Percentiles rank a stretch among this genome's conserved stretches.
Conservation (phyloP, 1,140 invertebrate genomes). For the Helicorthomorpha holstii region DNA sequence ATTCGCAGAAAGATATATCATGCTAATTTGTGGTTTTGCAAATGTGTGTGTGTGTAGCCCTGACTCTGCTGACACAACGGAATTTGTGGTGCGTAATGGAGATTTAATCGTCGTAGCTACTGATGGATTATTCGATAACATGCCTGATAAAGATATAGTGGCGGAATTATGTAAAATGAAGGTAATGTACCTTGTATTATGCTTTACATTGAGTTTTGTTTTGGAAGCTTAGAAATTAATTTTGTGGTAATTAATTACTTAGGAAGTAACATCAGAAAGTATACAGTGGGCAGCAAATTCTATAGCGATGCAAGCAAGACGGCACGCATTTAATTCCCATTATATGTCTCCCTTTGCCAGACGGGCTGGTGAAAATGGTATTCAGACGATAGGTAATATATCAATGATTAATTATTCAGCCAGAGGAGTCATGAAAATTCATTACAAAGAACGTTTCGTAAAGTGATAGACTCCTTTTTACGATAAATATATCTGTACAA, state of each 20-base stretch:
- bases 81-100: constrained; percentile 80
- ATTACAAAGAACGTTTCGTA: too few species aligned
- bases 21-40: too few species aligned
- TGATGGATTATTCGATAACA: constrained; percentile 95
- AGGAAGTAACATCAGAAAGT: constrained; percentile 24
- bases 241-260: not conserved
- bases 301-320: constrained; percentile 83
- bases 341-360: constrained; percentile 92
- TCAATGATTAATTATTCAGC: not conserved
- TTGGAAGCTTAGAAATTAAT: not conserved
- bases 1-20: too few species aligned
- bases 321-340: constrained; percentile 77
- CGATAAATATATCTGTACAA: too few species aligned
- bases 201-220: not conserved
- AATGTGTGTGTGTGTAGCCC: constrained; percentile 45
- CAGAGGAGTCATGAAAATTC: too few species aligned
- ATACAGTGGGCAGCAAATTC: constrained; percentile 81
- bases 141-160: constrained; percentile 73
- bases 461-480: too few species aligned
- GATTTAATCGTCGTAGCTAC: constrained; percentile 91
- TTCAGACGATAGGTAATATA: constrained; percentile 65
- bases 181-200: constrained; percentile 7
- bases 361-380: constrained; percentile 79
- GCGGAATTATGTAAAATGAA: constrained; percentile 49
- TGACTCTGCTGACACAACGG: constrained; percentile 72